These are phyloP conservation scores for Tetanocera ferruginea DNA, from an alignment of 2,888 invertebrate genomes.

Conservation along the genomic window DNA sequence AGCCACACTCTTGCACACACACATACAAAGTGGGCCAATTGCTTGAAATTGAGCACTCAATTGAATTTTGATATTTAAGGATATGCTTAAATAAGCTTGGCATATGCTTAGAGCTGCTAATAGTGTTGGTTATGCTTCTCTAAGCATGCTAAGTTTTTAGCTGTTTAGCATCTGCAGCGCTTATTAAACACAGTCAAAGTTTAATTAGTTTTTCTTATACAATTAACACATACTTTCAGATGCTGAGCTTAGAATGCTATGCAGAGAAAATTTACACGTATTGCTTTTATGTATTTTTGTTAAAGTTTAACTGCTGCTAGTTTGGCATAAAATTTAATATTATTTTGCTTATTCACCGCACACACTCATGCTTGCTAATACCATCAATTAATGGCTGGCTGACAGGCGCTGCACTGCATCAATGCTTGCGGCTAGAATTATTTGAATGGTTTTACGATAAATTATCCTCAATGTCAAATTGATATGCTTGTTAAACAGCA, in stretches of 20 bases:
- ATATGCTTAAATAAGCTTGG: not conserved
- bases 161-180: not conserved
- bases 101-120: not conserved
- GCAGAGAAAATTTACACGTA: too few species aligned
- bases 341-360: not conserved
- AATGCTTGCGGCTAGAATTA: not conserved
- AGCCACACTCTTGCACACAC: not conserved
- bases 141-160: not conserved
- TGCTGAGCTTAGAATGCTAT: too few species aligned
- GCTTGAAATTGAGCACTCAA: not conserved
- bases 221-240: too few species aligned
- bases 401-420: not conserved
- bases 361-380: not conserved
- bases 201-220: too few species aligned
- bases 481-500: not conserved
- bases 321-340: not conserved
- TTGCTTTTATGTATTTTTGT: too few species aligned
- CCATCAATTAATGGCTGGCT: too few species aligned
- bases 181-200: not conserved
- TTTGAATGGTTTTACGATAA: not conserved
- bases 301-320: not conserved
- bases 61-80: conserved; percentile 15
- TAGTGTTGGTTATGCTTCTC: not conserved
- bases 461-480: not conserved
- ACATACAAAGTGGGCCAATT: not conserved